Base-by-base conservation (phyloP, 2,888 invertebrate genomes). In the Polyploca ridens region DNA sequence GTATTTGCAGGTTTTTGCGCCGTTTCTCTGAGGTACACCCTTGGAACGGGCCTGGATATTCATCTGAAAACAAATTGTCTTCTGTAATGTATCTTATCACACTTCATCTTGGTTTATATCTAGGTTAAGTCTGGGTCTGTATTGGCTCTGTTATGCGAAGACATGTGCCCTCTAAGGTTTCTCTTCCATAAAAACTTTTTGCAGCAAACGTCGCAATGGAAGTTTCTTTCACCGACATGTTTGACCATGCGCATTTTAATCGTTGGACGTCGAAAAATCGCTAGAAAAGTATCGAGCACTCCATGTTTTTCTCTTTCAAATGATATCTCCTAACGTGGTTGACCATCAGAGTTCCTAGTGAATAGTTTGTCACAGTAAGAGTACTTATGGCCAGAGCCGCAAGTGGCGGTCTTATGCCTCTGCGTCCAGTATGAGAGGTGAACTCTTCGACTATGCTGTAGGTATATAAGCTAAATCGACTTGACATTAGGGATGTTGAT, bases 101-200 rank as follows among this genome's bases (percentile, higher is more conserved):
- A 54, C 19, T 46, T 46, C 46, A 3, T 54, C 16, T 54, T 10
- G 54, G 19, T 19, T 1, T 16, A 61, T 41, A 13, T 19, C 19
- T 61, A 61, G 10, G 3, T 35, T 35, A 54, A 64, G 63, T 57
- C 63, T 63, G 66, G 65, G 63, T 60, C 58, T 35, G n/a, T 38
- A 16, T 59, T n/a, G 35, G 33, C n/a, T 68, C 84, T 85, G 41
- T 78, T 77, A 68, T 90, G 90, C 1, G 86, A 85, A 3, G 81
- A 87, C 74, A 94, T 90, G 75, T 96, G 96, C 0, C 93, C 94
- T 41, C 91, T 92, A 38, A 96, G 82, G 70, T 95, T 95, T 64
- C 95, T 95, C 76, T 95, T 94, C 79, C 95, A 95, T 0, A 94
- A 86, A 69, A 95, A 94, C 79, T 93, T 94, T 72, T 94, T 94